Conservation (phyloP, 2,888 invertebrate species). For the Tethea ocularis region DNA sequence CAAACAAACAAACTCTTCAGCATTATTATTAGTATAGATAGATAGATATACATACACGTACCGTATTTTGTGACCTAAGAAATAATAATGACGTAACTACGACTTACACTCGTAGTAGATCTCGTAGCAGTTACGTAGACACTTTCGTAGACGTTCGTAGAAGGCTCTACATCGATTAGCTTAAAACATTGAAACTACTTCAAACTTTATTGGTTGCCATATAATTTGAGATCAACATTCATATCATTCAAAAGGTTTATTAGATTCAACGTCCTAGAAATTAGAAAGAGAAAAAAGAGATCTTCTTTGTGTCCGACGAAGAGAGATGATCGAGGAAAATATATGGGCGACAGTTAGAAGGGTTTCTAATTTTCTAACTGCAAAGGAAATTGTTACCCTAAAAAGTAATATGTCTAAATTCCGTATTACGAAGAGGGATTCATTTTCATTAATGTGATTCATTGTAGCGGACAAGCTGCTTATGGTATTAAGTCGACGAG, state of each 20-base stretch:
- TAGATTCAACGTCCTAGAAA: not conserved
- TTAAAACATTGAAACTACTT: too few species aligned
- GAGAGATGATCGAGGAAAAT: not conserved
- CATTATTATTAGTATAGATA: too few species aligned
- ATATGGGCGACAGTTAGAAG: not conserved
- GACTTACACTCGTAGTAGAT: too few species aligned
- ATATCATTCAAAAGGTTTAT: not conserved
- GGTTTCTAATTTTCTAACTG: not conserved
- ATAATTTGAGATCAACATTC: not conserved
- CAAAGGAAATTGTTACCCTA: not conserved
- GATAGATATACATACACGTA: too few species aligned
- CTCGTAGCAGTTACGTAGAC: not conserved
- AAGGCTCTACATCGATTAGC: too few species aligned
- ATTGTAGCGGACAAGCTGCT: conserved; percentile 2
- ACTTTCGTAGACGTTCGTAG: not conserved
- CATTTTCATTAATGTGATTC: not conserved
- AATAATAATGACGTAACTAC: not conserved
- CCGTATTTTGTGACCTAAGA: not conserved
- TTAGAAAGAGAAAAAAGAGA: not conserved
- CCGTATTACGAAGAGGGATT: not conserved
- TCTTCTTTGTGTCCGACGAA: not conserved
- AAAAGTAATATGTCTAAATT: not conserved
- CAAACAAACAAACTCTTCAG: too few species aligned
- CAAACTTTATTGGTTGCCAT: too few species aligned
- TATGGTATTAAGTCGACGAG: not conserved